These are phyloP conservation scores for Penaeus vannamei DNA, from an alignment of 1,140 invertebrate species.

Conservation along the genomic window DNA sequence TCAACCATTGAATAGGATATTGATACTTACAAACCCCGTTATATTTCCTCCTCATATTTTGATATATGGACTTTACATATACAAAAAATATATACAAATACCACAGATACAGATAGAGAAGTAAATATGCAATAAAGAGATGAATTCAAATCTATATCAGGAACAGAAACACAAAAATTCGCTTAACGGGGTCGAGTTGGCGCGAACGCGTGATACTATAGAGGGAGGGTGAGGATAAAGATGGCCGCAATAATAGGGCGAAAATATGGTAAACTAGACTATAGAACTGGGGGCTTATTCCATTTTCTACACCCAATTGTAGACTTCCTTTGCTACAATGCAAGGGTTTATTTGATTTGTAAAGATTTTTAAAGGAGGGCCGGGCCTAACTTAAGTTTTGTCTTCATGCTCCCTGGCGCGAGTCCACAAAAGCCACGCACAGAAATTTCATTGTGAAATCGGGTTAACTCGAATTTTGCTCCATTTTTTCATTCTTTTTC, in stretches of 20 bases:
- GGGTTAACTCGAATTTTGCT: no score
- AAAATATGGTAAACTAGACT: slow-evolving; percentile 34
- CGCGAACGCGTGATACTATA: not conserved
- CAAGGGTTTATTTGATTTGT: slow-evolving; percentile 24
- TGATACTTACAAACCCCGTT: no score
- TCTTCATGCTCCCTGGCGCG: not conserved
- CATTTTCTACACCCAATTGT: slow-evolving; percentile 6
- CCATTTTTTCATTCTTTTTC: no score
- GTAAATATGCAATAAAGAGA: no score
- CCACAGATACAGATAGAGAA: no score
- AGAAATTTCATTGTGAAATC: no score
- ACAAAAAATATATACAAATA: no score
- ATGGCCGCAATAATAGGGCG: slow-evolving; percentile 23
- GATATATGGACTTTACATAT: no score
- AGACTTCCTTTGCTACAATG: slow-evolving; percentile 7
- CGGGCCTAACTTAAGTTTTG: not conserved
- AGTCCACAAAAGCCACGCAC: not conserved
- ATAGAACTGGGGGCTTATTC: slow-evolving; percentile 13
- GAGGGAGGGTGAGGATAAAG: slow-evolving; percentile 9
- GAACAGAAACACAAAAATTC: no score
- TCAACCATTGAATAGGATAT: no score
- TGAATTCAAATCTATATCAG: no score
- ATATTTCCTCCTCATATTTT: no score
- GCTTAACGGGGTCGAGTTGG: not conserved
- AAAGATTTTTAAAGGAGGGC: slow-evolving; percentile 8